A percentile compares a stretch with the other conserved stretches of the same genome.
Conservation (phyloP, 1,140 invertebrate genomes). For the Ips typographus region DNA sequence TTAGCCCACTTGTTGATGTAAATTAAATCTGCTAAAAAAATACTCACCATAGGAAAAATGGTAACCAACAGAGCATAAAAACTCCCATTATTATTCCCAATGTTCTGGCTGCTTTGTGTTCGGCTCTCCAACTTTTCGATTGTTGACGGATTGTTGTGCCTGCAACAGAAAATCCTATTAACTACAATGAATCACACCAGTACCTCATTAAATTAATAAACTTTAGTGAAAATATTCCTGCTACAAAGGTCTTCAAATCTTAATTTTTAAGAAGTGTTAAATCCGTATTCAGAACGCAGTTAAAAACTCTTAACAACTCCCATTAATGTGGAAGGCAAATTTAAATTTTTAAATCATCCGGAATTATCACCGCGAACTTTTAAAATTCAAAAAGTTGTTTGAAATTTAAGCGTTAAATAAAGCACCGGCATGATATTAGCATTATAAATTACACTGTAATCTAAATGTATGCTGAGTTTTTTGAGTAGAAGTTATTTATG, state of each 20-base stretch:
- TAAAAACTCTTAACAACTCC: constrained; percentile 3
- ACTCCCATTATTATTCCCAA: constrained; percentile 89
- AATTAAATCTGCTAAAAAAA: too few species aligned
- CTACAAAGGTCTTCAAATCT: too few species aligned
- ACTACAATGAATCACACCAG: too few species aligned
- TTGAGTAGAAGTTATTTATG: not conserved
- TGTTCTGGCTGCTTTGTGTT: constrained; percentile 91
- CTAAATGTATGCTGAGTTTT: constrained; percentile 3
- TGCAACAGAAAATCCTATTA: constrained; percentile 40
- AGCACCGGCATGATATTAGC: not conserved
- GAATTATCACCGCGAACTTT: constrained; percentile 1
- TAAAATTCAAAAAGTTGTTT: constrained; percentile 2
- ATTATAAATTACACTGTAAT: constrained; percentile 9
- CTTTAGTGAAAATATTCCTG: too few species aligned
- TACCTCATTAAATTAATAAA: too few species aligned
- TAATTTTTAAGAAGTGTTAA: too few species aligned
- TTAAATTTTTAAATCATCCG: constrained; percentile 4
- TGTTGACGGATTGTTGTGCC: constrained; percentile 51
- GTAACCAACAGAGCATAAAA: constrained; percentile 86
- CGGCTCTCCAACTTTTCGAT: constrained; percentile 71
- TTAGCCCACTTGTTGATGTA: too few species aligned
- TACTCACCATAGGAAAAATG: constrained; percentile 81
- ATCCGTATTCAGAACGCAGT: not conserved
- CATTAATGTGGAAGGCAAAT: not conserved
- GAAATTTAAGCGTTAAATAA: constrained; percentile 4